These are phyloP conservation scores for Phrixothrix hirtus DNA, from an alignment of 2,888 invertebrate genomes.

Conservation along the genomic window DNA sequence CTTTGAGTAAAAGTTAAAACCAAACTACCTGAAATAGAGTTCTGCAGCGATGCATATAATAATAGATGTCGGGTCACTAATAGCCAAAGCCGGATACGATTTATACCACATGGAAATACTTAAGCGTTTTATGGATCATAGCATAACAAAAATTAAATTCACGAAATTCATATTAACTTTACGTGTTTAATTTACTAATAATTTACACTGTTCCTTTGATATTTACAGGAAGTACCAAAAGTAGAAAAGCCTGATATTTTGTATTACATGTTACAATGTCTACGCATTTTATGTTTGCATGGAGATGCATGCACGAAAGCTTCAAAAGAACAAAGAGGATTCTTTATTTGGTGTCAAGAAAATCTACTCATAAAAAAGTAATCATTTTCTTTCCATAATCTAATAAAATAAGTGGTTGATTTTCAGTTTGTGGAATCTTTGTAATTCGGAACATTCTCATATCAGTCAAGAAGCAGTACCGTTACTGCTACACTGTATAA, in stretches of 20 bases:
- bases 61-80: too few species aligned
- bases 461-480: conserved; percentile 92
- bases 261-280: conserved; percentile 88
- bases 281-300: conserved; percentile 89
- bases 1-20: too few species aligned
- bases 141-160: too few species aligned
- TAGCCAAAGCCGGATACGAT: too few species aligned
- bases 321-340: conserved; percentile 85
- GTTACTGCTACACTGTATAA: conserved; percentile 91
- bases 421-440: conserved; percentile 86
- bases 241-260: conserved; percentile 89
- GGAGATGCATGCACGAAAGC: conserved; percentile 90
- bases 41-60: too few species aligned
- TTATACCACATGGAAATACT: too few species aligned
- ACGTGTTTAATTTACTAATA: too few species aligned
- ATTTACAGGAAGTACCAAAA: conserved; percentile 71
- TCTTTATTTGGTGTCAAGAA: conserved; percentile 96
- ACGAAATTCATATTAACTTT: too few species aligned
- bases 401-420: too few species aligned
- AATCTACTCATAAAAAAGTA: conserved; percentile 92
- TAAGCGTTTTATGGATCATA: too few species aligned
- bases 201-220: too few species aligned
- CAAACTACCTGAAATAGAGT: too few species aligned
- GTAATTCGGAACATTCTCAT: conserved; percentile 91
- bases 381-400: conserved; percentile 42